Evolutionary conservation across 2,113 vertebrate genomes (phyloP), one percentile per base, ranked within the genome.

Genomic region (Empidonax traillii): DNA sequence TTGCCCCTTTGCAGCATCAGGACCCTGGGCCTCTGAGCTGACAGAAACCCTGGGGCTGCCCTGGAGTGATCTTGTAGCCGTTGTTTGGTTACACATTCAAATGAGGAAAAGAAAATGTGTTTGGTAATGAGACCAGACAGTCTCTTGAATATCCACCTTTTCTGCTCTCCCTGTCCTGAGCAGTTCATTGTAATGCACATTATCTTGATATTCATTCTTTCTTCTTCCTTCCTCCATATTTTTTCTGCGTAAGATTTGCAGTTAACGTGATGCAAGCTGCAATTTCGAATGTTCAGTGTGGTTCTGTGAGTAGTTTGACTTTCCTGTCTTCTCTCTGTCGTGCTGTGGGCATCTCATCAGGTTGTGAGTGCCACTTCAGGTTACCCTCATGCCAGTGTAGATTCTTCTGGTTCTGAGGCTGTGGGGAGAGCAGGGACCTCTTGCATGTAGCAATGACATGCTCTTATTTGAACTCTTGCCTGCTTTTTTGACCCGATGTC

Each of bases 31-130:
- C 27, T 80, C 41, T 62, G 46, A 37, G 75, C 55, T 63, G 17
- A 52, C 0, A 4, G 28, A 79, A 33, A 37, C 37, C 25, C 39
- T 63, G 55, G 71, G 30, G 22, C 1, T 0, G 25, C 33, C 21
- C 20, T 35, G 10, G 17, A 37, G 41, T 63, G 16, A 55, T 85
- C 72, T 82, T 62, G 8, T 33, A 69, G 66, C 52, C 20, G 22
- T 62, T 75, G 61, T 93, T 88, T 72, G 30, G 35, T 46, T 76
- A 47, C 4, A 41, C 5, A 19, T 85, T 94, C 80, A 85, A 77
- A 58, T 24, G 10, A 85, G 25, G 44, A 68, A 81, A 87, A 85
- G 5, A 65, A 87, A 85, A 75, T 35, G 2, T 31, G 19, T 63
- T 75, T 56, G n/a, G 13, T 41, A 86, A 35, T 41, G 19, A 72